These are phyloP conservation scores for Sebastes vulpes DNA, from an alignment of 2,797 vertebrate genomes.

Conservation along the genomic window DNA sequence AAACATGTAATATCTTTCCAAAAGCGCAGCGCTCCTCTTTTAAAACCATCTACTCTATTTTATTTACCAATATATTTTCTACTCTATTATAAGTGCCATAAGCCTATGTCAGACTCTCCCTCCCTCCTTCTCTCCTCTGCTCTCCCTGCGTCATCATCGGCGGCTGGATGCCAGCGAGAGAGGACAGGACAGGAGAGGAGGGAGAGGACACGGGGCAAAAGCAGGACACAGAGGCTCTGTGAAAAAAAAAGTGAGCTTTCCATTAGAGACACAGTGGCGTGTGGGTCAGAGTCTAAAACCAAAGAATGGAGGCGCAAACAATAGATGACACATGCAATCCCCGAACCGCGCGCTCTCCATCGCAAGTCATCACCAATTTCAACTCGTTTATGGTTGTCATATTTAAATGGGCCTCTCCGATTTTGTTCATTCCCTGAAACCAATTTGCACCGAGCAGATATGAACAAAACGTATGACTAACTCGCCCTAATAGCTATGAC, in stretches of 20 bases:
- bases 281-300: slow-evolving; percentile 25
- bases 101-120: slow-evolving; percentile 18
- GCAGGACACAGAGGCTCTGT: slow-evolving; percentile 44
- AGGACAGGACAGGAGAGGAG: slow-evolving; percentile 24
- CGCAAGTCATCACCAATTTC: background rate
- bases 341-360: background rate
- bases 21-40: background rate
- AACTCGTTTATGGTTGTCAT: slow-evolving; percentile 12
- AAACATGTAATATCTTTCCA: background rate
- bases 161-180: slow-evolving; percentile 66
- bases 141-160: slow-evolving; percentile 71
- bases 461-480: slow-evolving; percentile 41
- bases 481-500: slow-evolving; percentile 24
- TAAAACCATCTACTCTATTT: background rate
- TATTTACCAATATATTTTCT: background rate
- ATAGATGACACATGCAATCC: slow-evolving; percentile 42
- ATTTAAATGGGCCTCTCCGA: background rate
- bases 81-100: slow-evolving; percentile 13
- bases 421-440: slow-evolving; percentile 22
- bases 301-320: slow-evolving; percentile 15
- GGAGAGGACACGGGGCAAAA: slow-evolving; percentile 38
- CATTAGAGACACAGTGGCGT: slow-evolving; percentile 16
- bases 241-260: slow-evolving; percentile 43
- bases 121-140: slow-evolving; percentile 28
- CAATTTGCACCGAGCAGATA: slow-evolving; percentile 23